Conservation (phyloP, 1,140 invertebrate species). For the Lepeophtheirus salmonis region DNA sequence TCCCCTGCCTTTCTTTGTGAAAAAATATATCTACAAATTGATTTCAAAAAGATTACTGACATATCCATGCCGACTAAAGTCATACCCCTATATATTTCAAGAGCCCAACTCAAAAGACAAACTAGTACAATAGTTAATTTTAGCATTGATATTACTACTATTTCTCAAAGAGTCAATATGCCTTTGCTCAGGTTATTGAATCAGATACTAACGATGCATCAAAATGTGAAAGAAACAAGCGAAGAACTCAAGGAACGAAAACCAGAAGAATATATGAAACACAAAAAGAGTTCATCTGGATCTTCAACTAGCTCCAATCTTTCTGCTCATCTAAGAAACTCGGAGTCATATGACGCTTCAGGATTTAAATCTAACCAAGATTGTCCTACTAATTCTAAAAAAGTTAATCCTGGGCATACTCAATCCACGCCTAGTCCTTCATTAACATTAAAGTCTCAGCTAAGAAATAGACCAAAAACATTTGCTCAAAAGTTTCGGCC, state of each 20-base stretch:
- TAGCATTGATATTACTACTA: conserved; percentile 39
- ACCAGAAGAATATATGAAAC: conserved; percentile 23
- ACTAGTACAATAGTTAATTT: conserved; percentile 71
- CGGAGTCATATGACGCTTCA: conserved; percentile 12
- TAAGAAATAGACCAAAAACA: conserved; percentile 47
- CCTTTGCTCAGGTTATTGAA: conserved; percentile 73
- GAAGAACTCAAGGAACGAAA: conserved; percentile 52
- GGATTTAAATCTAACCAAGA: no score
- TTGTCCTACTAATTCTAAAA: background rate
- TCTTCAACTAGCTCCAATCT: conserved; percentile 11
- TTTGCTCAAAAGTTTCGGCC: conserved; percentile 65
- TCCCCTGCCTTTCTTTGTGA: conserved; percentile 79
- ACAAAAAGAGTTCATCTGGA: conserved; percentile 9
- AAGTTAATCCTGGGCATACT: background rate
- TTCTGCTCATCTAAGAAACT: conserved; percentile 19
- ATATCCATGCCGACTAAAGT: conserved; percentile 55
- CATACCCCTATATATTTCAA: conserved; percentile 47
- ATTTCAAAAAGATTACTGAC: conserved; percentile 69
- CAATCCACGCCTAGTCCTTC: conserved; percentile 35
- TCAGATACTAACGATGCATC: conserved; percentile 93
- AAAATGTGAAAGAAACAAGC: conserved; percentile 85
- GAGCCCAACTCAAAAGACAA: conserved; percentile 68
- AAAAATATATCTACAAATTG: conserved; percentile 65
- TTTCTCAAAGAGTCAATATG: conserved; percentile 59
- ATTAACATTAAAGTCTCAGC: conserved; percentile 25